Conservation (phyloP, 2,113 vertebrate genomes). For the Marmota monax region DNA sequence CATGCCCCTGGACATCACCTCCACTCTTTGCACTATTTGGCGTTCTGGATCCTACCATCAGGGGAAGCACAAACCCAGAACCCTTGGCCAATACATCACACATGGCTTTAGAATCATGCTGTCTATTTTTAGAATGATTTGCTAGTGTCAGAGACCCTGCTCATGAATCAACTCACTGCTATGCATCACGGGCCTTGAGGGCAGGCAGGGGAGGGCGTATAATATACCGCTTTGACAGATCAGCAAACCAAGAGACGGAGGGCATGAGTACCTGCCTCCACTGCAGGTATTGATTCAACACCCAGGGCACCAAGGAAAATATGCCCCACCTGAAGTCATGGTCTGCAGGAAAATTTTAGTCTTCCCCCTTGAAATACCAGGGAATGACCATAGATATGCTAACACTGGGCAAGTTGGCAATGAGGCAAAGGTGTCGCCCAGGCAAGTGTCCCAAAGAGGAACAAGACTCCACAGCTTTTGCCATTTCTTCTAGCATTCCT, state of each 20-base stretch:
- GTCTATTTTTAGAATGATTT: neutral
- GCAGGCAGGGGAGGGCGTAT: neutral
- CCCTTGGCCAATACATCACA: neutral
- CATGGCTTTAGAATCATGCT: neutral
- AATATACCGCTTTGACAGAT: neutral
- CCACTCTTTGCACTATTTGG: neutral
- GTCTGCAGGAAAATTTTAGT: neutral
- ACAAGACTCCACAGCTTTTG: neutral
- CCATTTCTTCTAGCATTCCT: neutral
- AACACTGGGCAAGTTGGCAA: fast-evolving
- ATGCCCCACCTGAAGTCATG: neutral
- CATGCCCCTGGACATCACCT: neutral
- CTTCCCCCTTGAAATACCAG: neutral
- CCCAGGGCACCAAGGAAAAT: neutral
- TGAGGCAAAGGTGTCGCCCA: neutral
- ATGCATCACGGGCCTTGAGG: fast-evolving
- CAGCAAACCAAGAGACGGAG: neutral
- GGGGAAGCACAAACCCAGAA: neutral
- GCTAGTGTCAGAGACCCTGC: neutral
- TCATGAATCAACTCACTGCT: fast-evolving
- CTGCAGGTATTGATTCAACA: fast-evolving
- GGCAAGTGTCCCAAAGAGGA: neutral
- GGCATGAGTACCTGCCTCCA: fast-evolving
- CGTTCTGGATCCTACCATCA: neutral
- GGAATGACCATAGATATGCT: fast-evolving